Percentiles rank a stretch among this genome's conserved stretches.
phyloP scores from a whole-genome alignment of 2,888 invertebrate species.

The Nyleta sp. region DNA sequence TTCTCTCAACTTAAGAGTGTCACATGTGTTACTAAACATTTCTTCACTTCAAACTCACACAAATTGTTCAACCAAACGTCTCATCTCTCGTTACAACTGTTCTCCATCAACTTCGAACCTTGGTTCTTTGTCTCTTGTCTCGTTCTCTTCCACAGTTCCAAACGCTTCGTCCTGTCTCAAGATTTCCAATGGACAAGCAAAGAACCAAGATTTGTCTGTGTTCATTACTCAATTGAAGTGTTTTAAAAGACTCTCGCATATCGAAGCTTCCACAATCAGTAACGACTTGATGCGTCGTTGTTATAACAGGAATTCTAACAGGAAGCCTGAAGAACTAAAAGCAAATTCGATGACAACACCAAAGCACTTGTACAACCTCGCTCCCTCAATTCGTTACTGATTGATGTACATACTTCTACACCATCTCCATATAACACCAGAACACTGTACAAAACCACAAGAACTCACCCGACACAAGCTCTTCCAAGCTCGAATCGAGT shows the following conservation, averaged over 20 bases:
- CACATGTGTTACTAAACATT: conserved; percentile 33
- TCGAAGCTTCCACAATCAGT: too few relatives aligned
- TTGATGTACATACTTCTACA: conserved; percentile 15
- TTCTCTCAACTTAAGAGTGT: conserved; percentile 32
- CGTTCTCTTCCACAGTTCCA: too few relatives aligned
- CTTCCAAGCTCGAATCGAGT: conserved; percentile 20
- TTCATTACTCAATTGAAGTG: too few relatives aligned
- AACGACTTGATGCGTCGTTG: too few relatives aligned
- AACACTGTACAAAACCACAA: conserved; percentile 18
- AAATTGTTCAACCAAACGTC: not conserved
- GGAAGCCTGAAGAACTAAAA: too few relatives aligned
- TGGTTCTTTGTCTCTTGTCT: conserved; percentile 12
- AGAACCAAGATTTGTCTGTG: too few relatives aligned
- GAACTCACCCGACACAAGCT: conserved; percentile 11
- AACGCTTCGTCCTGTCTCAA: too few relatives aligned
- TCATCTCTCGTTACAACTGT: not conserved
- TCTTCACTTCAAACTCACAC: conserved; percentile 31
- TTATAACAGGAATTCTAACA: too few relatives aligned
- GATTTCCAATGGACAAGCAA: too few relatives aligned
- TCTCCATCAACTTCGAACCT: conserved; percentile 5
- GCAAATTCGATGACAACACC: too few relatives aligned
- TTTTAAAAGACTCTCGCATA: too few relatives aligned
- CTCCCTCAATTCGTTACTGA: conserved; percentile 21
- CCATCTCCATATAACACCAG: conserved; percentile 3
- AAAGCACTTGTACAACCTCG: too few relatives aligned